A percentile compares a stretch with the other conserved stretches of the same genome.
Conservation (phyloP, 2,888 invertebrate species). For the Drosophila borealis region DNA sequence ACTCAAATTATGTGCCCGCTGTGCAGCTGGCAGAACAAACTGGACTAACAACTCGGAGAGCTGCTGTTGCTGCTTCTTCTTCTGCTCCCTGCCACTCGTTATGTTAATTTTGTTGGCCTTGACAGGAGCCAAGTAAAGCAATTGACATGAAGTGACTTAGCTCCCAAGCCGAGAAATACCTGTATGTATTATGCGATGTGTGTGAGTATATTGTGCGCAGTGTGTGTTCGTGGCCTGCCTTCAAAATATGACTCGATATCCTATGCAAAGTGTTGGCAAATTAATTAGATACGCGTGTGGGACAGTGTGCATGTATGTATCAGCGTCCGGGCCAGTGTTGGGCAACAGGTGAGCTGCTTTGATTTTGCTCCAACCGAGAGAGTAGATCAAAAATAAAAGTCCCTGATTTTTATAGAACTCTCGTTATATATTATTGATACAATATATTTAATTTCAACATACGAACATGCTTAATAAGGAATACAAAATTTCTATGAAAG, state of each 20-base stretch:
- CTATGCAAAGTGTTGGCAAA: slow-evolving; percentile 54
- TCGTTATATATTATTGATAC: neutral
- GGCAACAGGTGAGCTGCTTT: slow-evolving; percentile 53
- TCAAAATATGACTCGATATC: slow-evolving; percentile 28
- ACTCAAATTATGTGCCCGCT: slow-evolving; percentile 79
- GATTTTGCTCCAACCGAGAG: slow-evolving; percentile 20
- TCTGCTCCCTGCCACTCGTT: slow-evolving; percentile 35
- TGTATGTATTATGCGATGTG: neutral
- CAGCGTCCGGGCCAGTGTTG: neutral
- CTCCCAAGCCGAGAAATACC: slow-evolving; percentile 13
- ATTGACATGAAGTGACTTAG: slow-evolving; percentile 70
- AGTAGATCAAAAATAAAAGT: slow-evolving; percentile 1
- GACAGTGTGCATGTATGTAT: neutral
- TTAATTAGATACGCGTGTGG: slow-evolving; percentile 38
- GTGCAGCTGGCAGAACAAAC: slow-evolving; percentile 45
- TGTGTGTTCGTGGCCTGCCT: slow-evolving; percentile 18
- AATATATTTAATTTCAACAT: neutral
- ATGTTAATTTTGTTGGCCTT: slow-evolving; percentile 70
- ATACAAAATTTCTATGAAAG: too few species aligned
- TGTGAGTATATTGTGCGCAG: neutral
- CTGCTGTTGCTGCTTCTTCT: slow-evolving; percentile 4
- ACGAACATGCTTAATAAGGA: too few species aligned
- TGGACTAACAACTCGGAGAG: slow-evolving; percentile 39
- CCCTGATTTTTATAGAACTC: neutral
- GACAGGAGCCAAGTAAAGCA: slow-evolving; percentile 63